phyloP scores from a whole-genome alignment of 2,797 vertebrate genomes.

The Pseudochirops corinnae region DNA sequence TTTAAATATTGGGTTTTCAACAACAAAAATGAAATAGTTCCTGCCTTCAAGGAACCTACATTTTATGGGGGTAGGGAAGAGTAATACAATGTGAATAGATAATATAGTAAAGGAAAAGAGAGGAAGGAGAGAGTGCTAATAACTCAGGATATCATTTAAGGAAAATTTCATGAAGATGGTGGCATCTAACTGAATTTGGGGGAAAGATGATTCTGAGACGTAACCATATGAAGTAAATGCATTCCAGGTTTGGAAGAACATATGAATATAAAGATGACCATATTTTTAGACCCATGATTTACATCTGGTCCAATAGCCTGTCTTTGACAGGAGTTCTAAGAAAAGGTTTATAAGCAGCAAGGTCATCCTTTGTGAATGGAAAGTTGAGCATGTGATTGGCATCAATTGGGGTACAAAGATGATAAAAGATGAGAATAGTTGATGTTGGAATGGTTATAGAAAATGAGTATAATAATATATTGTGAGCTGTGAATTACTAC shows the following conservation, averaged over 20 bases:
- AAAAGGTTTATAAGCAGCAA: neutral
- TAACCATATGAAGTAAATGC: neutral
- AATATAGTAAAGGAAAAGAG: neutral
- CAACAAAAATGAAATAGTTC: neutral
- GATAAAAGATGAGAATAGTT: neutral
- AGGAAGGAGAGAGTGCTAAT: neutral
- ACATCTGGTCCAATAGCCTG: neutral
- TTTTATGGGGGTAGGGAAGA: neutral
- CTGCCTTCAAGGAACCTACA: neutral
- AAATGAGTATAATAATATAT: neutral
- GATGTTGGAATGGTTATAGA: neutral
- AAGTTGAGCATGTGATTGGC: neutral
- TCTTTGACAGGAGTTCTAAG: neutral
- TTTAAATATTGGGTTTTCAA: neutral
- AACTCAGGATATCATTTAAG: neutral
- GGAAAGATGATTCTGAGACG: neutral
- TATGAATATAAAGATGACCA: neutral
- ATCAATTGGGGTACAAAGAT: neutral
- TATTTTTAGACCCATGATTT: neutral
- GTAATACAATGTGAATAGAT: neutral
- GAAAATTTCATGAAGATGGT: neutral
- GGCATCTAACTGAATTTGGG: neutral
- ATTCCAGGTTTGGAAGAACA: neutral
- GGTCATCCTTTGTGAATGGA: neutral
- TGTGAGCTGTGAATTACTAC: neutral